These are phyloP conservation scores for Linnaemya tessellans DNA, from an alignment of 2,888 invertebrate species.

Conservation along the genomic window DNA sequence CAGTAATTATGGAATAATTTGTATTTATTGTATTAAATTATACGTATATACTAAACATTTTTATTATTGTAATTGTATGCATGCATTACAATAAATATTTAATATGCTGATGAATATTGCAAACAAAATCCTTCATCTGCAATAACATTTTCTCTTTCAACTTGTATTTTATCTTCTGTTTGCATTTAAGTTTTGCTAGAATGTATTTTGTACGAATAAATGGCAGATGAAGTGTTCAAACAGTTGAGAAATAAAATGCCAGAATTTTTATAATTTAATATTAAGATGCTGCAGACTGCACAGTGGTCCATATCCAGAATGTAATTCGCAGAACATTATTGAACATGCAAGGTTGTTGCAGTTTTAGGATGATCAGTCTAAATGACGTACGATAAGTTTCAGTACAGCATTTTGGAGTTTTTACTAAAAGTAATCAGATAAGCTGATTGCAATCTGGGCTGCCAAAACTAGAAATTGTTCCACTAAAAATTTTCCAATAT, in stretches of 20 bases:
- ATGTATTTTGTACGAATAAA: background rate
- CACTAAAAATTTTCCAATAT: no score
- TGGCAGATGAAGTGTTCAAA: conserved; percentile 1
- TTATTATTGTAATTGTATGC: background rate
- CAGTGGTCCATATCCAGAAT: no score
- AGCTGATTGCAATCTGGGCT: no score
- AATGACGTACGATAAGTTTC: no score
- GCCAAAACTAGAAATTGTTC: no score
- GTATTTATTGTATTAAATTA: conserved; percentile 7
- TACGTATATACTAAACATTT: background rate
- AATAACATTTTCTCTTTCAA: background rate
- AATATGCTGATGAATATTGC: conserved; percentile 33
- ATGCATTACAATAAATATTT: conserved; percentile 28
- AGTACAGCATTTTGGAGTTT: no score
- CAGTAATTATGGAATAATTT: conserved; percentile 8
- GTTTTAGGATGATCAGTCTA: no score
- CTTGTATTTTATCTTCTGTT: background rate
- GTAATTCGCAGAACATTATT: no score
- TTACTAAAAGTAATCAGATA: no score
- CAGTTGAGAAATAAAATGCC: background rate
- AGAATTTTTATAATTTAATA: conserved; percentile 4
- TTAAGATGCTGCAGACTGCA: background rate
- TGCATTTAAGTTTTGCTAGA: conserved; percentile 12
- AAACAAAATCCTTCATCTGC: conserved; percentile 30
- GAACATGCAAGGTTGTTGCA: no score